Evolutionary conservation across 2,888 invertebrate genomes (phyloP), one percentile per base, ranked within the genome.

Genomic region (Perizoma affinitatum): DNA sequence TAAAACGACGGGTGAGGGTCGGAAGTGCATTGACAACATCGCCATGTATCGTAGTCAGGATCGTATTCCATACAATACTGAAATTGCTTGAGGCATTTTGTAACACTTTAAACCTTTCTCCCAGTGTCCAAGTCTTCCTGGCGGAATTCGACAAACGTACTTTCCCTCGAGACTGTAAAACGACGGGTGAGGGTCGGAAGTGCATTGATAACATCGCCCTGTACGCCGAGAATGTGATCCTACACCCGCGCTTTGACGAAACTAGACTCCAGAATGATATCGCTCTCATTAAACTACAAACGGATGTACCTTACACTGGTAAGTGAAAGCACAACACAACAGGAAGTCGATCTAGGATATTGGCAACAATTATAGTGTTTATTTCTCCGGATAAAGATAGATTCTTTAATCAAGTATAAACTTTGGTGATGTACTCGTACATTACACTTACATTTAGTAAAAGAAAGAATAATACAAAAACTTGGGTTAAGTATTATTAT

Each of bases 101-200:
- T 22, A 22, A 22, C 22, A 3, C 22, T 22, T 22, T 22, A 22
- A 22, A 42, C 9, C 41, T 41, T 42, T 9, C 48, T 80, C 82
- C 33, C 80, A 92, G 91, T 11, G 67, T 90, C 9, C 80, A 86
- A 64, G 70, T 90, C 45, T 79, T 78, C 60, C 66, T 91, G 62
- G 84, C 91, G 0, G 91, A 92, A 68, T 90, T 84, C 65, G 88
- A 91, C 73, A 90, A 86, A 62, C 80, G 85, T 9, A 86, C 91
- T 0, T 91, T 87, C 71, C 91, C 91, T 0, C 74, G 54, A 42
- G 91, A 92, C 67, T 92, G 91, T 67, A 82, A 83, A 63, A 65
- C 53, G 6, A 73, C 78, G 0, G 82, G 80, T 0, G 68, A 71
- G 56, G 84, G 83, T 6, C 70, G 75, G 40, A 75, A 81, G 49